phyloP scores from a whole-genome alignment of 2,113 vertebrate genomes.

The Lophius piscatorius region DNA sequence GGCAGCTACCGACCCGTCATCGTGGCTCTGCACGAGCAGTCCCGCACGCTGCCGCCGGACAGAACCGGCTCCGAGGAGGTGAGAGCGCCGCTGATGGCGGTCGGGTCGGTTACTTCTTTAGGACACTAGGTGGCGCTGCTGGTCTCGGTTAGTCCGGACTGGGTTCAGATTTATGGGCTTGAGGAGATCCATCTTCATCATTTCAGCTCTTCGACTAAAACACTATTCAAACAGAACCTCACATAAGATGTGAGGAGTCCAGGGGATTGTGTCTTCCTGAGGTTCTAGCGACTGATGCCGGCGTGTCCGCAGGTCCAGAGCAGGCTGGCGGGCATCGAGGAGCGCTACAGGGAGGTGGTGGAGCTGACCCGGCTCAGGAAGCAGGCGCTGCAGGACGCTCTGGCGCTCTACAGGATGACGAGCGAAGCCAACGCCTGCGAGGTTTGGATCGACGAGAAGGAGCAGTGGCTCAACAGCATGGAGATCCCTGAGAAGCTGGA shows the following conservation, averaged over 20 bases:
- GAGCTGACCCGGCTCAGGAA: constrained; percentile 93
- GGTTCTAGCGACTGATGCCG: no score
- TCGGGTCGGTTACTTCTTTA: background rate
- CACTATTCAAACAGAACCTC: no score
- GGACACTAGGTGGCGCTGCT: background rate
- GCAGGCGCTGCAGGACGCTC: constrained; percentile 95
- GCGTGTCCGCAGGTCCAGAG: constrained; percentile 53
- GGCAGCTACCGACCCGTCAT: constrained; percentile 90
- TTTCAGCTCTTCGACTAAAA: no score
- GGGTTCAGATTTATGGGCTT: no score
- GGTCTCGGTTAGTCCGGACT: no score
- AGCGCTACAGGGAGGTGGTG: constrained; percentile 93
- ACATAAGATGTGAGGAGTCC: no score
- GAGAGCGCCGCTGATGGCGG: background rate
- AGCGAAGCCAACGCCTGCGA: constrained; percentile 94
- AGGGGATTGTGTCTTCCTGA: no score
- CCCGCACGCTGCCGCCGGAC: constrained; percentile 83
- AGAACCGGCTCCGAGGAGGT: constrained; percentile 84
- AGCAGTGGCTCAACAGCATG: constrained; percentile 97
- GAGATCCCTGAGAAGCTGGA: constrained; percentile 97
- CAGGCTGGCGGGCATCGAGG: constrained; percentile 91
- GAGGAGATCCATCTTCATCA: no score
- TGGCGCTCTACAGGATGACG: constrained; percentile 95
- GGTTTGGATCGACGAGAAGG: constrained; percentile 97
- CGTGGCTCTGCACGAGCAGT: constrained; percentile 91